These are phyloP conservation scores for Meiosimyza decipiens DNA, from an alignment of 2,888 invertebrate genomes.

Conservation along the genomic window DNA sequence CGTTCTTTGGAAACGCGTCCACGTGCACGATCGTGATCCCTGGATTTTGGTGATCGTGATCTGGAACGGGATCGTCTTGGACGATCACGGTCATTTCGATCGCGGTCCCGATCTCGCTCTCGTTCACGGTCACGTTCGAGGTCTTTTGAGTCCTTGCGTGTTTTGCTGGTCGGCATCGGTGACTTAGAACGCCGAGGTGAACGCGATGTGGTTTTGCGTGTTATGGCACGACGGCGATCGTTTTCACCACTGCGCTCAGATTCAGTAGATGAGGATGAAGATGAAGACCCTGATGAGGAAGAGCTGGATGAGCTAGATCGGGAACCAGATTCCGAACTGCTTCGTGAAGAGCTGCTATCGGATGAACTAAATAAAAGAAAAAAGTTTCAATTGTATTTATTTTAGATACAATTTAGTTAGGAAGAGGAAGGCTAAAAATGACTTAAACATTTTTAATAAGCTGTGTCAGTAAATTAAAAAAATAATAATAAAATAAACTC, in stretches of 20 bases:
- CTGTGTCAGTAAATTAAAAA: too few relatives aligned
- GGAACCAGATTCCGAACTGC: slow-evolving; percentile 78
- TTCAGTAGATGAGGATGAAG: slow-evolving; percentile 75
- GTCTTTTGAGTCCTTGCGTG: slow-evolving; percentile 52
- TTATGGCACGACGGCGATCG: slow-evolving; percentile 52
- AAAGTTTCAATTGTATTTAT: too few relatives aligned
- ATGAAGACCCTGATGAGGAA: slow-evolving; percentile 72
- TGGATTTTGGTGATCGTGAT: slow-evolving; percentile 43
- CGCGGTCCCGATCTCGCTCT: slow-evolving; percentile 49
- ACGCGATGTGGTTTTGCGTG: slow-evolving; percentile 49
- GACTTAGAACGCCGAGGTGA: slow-evolving; percentile 56
- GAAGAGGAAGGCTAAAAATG: too few relatives aligned
- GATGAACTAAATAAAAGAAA: slow-evolving; percentile 72
- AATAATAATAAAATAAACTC: too few relatives aligned
- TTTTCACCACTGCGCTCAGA: slow-evolving; percentile 68
- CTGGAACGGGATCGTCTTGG: slow-evolving; percentile 46
- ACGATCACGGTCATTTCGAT: slow-evolving; percentile 47
- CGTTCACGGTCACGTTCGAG: slow-evolving; percentile 49
- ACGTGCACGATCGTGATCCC: slow-evolving; percentile 41
- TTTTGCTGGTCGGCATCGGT: slow-evolving; percentile 50
- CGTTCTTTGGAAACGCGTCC: slow-evolving; percentile 44
- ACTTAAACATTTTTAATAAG: too few relatives aligned
- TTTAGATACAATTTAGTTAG: neutral
- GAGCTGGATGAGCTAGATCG: slow-evolving; percentile 80
- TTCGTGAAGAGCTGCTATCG: slow-evolving; percentile 81